Evolutionary conservation across 2,888 invertebrate species (phyloP).

Genomic region (Malacosoma neustria): DNA sequence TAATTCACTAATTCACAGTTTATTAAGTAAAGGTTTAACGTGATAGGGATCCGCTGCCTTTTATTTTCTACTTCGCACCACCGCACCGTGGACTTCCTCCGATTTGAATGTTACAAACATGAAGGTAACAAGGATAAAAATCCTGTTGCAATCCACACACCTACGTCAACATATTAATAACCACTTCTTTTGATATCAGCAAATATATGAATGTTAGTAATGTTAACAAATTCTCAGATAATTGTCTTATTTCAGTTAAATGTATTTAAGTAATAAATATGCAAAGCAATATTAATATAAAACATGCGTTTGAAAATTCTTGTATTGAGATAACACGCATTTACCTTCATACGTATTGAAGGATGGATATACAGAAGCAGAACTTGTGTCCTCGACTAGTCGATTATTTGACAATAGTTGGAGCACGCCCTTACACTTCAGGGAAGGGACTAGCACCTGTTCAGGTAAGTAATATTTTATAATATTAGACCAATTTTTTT

Average conservation of each 20-base stretch:
- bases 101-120: no score
- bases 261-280: slow-evolving; percentile 51
- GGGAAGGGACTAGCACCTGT: slow-evolving; percentile 82
- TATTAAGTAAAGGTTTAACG: no score
- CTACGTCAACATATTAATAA: no score
- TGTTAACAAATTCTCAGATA: neutral
- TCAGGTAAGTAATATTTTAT: slow-evolving; percentile 73
- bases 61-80: no score
- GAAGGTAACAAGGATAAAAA: no score
- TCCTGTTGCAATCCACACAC: no score
- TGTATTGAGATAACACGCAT: slow-evolving; percentile 23
- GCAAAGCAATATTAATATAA: slow-evolving; percentile 64
- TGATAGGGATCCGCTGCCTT: no score
- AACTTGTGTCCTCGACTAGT: slow-evolving; percentile 89
- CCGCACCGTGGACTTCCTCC: no score
- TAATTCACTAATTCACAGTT: no score
- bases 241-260: neutral
- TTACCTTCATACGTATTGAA: slow-evolving; percentile 30
- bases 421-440: slow-evolving; percentile 84
- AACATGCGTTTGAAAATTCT: slow-evolving; percentile 41
- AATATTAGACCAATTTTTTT: neutral
- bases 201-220: no score
- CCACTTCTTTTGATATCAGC: no score
- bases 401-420: slow-evolving; percentile 98
- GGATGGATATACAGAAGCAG: slow-evolving; percentile 80